Evolutionary conservation across 2,113 vertebrate genomes (phyloP).

Genomic region (Actenoides hombroni): DNA sequence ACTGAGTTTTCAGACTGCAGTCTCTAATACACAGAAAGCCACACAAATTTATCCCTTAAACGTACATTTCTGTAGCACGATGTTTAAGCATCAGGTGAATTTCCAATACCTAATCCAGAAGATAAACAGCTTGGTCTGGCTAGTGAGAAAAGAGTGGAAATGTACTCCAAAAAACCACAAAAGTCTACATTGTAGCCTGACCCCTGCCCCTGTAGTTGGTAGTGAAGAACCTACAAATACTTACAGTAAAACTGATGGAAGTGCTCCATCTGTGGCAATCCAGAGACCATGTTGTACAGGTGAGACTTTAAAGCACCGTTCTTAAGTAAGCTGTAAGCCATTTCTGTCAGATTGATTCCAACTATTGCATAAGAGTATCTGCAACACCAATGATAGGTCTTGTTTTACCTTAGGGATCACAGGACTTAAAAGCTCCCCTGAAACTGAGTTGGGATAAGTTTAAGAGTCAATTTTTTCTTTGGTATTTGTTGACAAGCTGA

Average conservation of each 20-base stretch:
- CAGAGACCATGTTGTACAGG: conserved; percentile 87
- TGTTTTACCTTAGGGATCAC: not conserved
- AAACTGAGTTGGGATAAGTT: not conserved
- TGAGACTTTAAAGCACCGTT: conserved; percentile 87
- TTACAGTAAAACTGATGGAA: conserved; percentile 97
- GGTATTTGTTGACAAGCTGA: not conserved
- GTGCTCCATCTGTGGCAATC: conserved; percentile 82
- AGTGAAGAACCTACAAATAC: conserved; percentile 41
- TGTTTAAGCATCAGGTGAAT: not conserved
- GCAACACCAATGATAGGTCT: conserved; percentile 21
- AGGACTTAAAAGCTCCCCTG: not conserved
- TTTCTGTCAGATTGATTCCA: conserved; percentile 97
- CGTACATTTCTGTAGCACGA: not conserved
- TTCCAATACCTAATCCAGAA: not conserved
- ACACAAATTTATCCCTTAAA: not conserved
- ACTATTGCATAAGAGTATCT: conserved; percentile 99
- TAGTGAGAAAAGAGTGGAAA: not conserved
- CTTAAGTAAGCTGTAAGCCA: conserved; percentile 94
- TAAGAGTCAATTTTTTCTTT: not conserved
- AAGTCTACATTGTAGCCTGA: rapidly evolving
- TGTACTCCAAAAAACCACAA: not conserved
- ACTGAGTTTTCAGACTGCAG: not conserved
- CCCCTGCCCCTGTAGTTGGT: not conserved
- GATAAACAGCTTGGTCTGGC: not conserved
- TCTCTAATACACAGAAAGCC: not conserved